A percentile compares a stretch with the other conserved stretches of the same genome.
Conservation (phyloP, 2,113 vertebrate species). For the Phylloscopus trochilus region DNA sequence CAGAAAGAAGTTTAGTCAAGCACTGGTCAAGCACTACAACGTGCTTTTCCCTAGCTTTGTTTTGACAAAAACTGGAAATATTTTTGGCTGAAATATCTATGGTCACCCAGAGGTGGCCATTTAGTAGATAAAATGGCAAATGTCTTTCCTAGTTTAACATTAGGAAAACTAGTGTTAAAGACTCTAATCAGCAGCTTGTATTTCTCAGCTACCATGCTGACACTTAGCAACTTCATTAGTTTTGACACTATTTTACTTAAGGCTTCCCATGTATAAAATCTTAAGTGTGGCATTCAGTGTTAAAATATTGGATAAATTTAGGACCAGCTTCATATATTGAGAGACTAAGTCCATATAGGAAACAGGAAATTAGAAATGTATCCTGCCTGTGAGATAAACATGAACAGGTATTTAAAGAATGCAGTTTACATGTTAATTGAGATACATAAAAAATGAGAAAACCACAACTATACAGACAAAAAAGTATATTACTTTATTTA, state of each 20-base stretch:
- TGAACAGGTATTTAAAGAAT: not conserved
- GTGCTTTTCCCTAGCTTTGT: not conserved
- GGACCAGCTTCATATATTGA: not conserved
- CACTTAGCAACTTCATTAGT: not conserved
- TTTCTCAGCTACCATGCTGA: not conserved
- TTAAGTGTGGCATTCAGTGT: not conserved
- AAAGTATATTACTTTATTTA: conserved; percentile 49
- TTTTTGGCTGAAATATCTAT: not conserved
- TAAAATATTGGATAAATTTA: not conserved
- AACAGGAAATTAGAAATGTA: not conserved
- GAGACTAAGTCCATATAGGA: not conserved
- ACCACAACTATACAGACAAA: not conserved
- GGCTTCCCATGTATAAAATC: not conserved
- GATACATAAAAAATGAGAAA: not conserved
- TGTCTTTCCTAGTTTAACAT: not conserved
- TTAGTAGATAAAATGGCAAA: not conserved
- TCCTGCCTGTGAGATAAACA: not conserved
- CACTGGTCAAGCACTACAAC: not conserved
- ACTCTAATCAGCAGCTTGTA: not conserved
- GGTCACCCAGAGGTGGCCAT: not conserved
- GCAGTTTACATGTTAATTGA: not conserved
- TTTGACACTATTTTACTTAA: not conserved
- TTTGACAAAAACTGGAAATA: not conserved
- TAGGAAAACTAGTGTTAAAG: not conserved
- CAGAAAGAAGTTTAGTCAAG: not conserved